Base-by-base conservation (phyloP, 2,113 vertebrate genomes). In the Tachysurus vachellii region DNA sequence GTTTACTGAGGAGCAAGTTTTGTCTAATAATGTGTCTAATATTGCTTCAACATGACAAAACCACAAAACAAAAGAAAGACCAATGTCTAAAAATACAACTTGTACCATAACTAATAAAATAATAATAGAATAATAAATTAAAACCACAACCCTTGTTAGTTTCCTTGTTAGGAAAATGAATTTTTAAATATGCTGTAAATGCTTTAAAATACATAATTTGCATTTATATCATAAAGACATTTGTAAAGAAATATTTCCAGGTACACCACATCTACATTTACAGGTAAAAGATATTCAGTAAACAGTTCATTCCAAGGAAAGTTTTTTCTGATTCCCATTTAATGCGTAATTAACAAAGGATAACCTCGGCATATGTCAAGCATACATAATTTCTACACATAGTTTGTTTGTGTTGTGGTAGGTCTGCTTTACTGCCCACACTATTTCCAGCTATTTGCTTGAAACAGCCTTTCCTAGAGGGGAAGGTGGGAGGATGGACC, bases 381-480 rank as follows among this genome's bases (percentile, higher is more conserved):
- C 47, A 56, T 4, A 56, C 7, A 73, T 23, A 44, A 76, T 19
- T 59, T 61, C 9, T 42, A 57, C 5, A 73, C 12, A 7, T 64
- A 23, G n/a, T 85, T 36, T 76, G 83, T 76, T 36, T 57, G 36
- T 12, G 3, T 66, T 54, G n/a, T 8, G 47, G 2, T 23, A 62
- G 42, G 21, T 53, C n/a, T 56, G 19, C 31, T 85, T 66, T 77
- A 12, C 59, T 36, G 28, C 85, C 62, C 77, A 86, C 75, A 42
- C 61, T 68, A 31, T 80, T 86, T 86, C 75, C 75, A n/a, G 44
- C 14, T 28, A 64, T 59, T 76, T 68, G 28, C 21, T 79, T 56
- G 47, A 62, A 80, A 42, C 17, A 81, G 76, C 13, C 13, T 57
- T 21, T 56, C 12, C 12, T 84, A 1, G 42, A 59, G 57, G 71